Evolutionary conservation across 2,888 invertebrate genomes (phyloP), one percentile per base, ranked within the genome.

Genomic region (Temnothorax rugatulus): DNA sequence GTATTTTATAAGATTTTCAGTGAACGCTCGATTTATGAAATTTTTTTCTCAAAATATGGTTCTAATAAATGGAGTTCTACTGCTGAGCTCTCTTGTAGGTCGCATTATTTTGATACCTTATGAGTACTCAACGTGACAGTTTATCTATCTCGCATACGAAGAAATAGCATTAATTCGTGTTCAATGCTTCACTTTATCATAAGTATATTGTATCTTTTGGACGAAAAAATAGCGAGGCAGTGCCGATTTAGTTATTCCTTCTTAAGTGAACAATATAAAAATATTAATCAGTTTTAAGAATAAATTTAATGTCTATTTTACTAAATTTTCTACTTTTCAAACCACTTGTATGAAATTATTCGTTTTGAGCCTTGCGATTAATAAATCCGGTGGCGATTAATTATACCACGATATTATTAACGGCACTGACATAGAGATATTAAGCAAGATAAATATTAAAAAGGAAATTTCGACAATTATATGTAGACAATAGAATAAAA

Each of bases 31-130:
- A 59, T 68, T 34, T n/a, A 57, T 69, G 21, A 8, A 47, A 0
- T 34, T 44, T 29, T 34, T 29, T 34, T 41, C 18, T 47, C 8
- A 29, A 34, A 47, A 57, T 47, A 44, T 79, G 50, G 38, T 79
- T 66, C 83, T 83, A 79, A 86, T 84, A 82, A 79, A 68, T 68
- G 29, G 57, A 68, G 57, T 68, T 68, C 11, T 57, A 34, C 34
- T 69, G n/a, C 21, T 29, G n/a, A 54, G n/a, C 21, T 57, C 1
- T 54, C 66, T 77, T 41, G 47, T 79, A 85, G 57, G 71, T 82
- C 79, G 71, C 47, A 81, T 90, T 87, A 86, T 86, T 87, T 88
- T 76, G 79, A 82, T 69, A 68, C 11, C 25, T 68, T 84, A 63
- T 57, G 41, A 66, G 11, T 86, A 87, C 69, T 87, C 66, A 64